Conservation (phyloP, 2,113 vertebrate species). For the Galemys pyrenaicus region DNA sequence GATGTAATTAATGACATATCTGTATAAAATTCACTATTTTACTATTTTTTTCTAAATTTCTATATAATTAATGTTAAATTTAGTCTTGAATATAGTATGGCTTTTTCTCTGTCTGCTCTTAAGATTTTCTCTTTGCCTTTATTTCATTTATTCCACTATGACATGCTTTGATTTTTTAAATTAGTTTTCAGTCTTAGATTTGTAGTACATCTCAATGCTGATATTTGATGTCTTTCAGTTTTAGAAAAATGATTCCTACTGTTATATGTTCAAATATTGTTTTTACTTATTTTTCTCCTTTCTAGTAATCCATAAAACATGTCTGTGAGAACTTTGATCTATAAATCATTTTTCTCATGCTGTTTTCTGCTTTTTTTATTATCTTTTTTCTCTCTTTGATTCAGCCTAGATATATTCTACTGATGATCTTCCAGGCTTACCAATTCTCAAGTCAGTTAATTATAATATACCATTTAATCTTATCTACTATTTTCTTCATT, state of each 20-base stretch:
- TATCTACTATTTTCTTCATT: not conserved
- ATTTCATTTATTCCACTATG: not conserved
- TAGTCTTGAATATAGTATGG: not conserved
- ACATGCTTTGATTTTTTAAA: not conserved
- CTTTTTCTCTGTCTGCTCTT: not conserved
- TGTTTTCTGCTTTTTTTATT: not conserved
- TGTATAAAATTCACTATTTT: conserved; percentile 32
- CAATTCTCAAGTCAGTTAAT: not conserved
- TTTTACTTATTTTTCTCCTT: not conserved
- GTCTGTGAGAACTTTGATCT: not conserved
- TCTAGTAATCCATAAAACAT: not conserved
- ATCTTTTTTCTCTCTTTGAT: not conserved
- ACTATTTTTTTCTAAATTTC: not conserved
- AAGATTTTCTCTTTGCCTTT: not conserved
- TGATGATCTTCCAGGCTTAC: not conserved
- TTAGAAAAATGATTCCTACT: not conserved
- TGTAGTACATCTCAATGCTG: not conserved
- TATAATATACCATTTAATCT: not conserved
- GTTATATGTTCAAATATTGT: not conserved
- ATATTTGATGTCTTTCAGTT: not conserved
- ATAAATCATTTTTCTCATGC: not conserved
- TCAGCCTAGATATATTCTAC: not conserved
- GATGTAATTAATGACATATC: not conserved
- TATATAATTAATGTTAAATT: not conserved
- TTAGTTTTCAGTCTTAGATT: not conserved